A percentile compares a stretch with the other conserved stretches of the same genome.
phyloP scores from a whole-genome alignment of 2,113 vertebrate genomes.

The Microtus richardsoni region DNA sequence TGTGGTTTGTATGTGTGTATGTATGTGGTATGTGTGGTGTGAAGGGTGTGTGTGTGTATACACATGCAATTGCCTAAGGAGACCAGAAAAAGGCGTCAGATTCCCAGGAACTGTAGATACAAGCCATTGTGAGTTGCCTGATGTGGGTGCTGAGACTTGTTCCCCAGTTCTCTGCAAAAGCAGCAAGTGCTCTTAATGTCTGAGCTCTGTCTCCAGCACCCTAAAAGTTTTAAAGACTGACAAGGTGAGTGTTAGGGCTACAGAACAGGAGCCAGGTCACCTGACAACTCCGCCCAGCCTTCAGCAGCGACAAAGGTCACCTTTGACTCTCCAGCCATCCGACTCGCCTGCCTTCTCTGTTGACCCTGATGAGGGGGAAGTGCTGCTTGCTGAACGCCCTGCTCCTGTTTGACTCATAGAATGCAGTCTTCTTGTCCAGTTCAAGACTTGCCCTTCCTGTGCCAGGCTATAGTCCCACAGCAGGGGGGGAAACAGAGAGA shows the following conservation, averaged over 20 bases:
- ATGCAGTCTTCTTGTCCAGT: neutral
- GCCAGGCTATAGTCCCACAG: neutral
- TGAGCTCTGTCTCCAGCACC: neutral
- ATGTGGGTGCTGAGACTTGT: neutral
- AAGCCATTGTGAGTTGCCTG: neutral
- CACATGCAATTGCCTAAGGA: too few species aligned
- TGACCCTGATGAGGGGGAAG: too few species aligned
- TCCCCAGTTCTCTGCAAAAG: neutral
- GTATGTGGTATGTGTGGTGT: too few species aligned
- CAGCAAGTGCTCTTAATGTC: neutral
- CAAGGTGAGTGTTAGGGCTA: neutral
- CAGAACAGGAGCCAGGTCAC: neutral
- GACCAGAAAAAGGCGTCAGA: neutral
- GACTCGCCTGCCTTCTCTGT: neutral
- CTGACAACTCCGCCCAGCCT: neutral
- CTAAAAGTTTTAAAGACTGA: neutral
- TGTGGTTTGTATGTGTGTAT: too few species aligned
- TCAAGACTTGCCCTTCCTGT: neutral
- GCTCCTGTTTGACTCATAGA: neutral
- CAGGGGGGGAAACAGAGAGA: neutral
- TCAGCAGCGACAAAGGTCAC: neutral
- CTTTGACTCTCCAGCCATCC: neutral
- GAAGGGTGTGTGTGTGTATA: too few species aligned
- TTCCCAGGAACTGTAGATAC: neutral
- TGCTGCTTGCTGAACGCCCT: too few species aligned